Conservation (phyloP, 2,797 vertebrate genomes). For the Pyrocephalus nanus region DNA sequence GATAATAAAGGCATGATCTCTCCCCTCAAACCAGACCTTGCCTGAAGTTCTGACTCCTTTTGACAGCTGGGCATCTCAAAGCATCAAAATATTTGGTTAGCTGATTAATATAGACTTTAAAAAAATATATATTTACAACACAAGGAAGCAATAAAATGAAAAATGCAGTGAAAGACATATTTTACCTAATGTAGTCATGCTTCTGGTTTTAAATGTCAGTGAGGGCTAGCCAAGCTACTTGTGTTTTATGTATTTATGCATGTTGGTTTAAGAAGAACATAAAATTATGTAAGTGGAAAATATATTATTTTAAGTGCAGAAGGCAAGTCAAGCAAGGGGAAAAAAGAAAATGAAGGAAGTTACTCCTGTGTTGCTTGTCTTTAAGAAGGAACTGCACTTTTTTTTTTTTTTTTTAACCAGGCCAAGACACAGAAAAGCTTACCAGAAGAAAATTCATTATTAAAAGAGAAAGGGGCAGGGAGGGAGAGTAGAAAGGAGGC, state of each 20-base stretch:
- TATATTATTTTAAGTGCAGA: conserved; percentile 30
- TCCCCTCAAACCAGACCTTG: background rate
- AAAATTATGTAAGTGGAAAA: conserved; percentile 48
- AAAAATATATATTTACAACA: background rate
- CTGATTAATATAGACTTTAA: background rate
- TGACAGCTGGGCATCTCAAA: background rate
- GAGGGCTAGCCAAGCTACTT: background rate
- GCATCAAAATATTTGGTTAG: background rate
- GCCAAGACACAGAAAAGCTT: background rate
- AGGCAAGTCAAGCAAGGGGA: background rate
- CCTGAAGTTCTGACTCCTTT: background rate
- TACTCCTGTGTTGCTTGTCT: background rate
- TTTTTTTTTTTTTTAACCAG: background rate
- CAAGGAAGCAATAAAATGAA: background rate
- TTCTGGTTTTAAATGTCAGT: conserved; percentile 13
- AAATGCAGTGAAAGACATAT: background rate
- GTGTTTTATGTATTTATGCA: conserved; percentile 19
- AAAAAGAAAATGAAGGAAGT: background rate
- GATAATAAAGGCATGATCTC: background rate
- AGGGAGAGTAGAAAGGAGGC: background rate
- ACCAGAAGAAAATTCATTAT: background rate
- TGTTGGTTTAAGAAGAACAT: conserved; percentile 46
- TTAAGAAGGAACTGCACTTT: background rate
- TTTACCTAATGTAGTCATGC: background rate
- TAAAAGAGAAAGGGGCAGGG: background rate